These are phyloP conservation scores for Macrotrachela quadricornifera DNA, from an alignment of 1,140 invertebrate species.

Conservation along the genomic window DNA sequence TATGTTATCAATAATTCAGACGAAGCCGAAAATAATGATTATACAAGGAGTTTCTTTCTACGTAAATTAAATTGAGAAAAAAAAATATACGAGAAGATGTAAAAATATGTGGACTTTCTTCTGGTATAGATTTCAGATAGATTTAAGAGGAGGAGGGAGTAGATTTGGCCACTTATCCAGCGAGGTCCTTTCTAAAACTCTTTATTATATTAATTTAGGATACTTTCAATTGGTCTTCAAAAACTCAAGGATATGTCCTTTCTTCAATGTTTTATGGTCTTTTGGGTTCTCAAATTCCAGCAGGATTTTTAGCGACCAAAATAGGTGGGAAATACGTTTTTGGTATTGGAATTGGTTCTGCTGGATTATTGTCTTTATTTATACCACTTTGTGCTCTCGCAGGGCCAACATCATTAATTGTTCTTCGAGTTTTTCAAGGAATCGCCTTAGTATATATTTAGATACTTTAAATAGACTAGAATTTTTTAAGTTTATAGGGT, in stretches of 20 bases:
- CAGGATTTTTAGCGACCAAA: slow-evolving; percentile 47
- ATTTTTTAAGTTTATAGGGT: slow-evolving; percentile 35
- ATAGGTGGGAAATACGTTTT: slow-evolving; percentile 57
- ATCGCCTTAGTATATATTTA: slow-evolving; percentile 11
- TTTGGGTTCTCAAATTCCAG: slow-evolving; percentile 53
- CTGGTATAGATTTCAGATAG: too few species aligned
- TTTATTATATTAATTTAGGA: too few species aligned
- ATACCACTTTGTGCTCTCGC: slow-evolving; percentile 52
- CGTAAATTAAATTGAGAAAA: too few species aligned
- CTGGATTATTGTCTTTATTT: slow-evolving; percentile 55
- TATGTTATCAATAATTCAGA: too few species aligned
- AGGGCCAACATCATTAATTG: slow-evolving; percentile 22
- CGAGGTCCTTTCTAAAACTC: too few species aligned
- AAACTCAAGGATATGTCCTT: slow-evolving; percentile 53
- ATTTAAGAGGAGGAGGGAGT: too few species aligned
- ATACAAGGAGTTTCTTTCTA: too few species aligned
- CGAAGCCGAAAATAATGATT: too few species aligned
- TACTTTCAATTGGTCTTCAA: slow-evolving; percentile 45
- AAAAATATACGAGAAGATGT: too few species aligned
- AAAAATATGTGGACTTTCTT: too few species aligned
- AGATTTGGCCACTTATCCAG: too few species aligned
- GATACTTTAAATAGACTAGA: too few species aligned
- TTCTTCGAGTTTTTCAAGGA: slow-evolving; percentile 26
- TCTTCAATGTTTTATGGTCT: slow-evolving; percentile 70
- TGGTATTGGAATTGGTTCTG: slow-evolving; percentile 52